Evolutionary conservation across 2,113 vertebrate genomes (phyloP).

Genomic region (Bothrops jararaca): DNA sequence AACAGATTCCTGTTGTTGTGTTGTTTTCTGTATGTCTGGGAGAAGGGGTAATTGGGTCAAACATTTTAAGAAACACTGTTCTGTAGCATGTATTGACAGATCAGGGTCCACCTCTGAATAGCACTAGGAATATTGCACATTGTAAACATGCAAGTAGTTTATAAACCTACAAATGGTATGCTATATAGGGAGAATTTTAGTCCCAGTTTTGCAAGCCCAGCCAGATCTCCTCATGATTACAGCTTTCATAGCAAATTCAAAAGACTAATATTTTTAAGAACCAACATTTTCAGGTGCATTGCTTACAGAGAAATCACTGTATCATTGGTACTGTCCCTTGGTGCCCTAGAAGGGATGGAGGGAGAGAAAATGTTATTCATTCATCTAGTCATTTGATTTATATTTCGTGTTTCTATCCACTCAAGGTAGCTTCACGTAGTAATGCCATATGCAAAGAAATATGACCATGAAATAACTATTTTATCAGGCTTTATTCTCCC

Average conservation of each 20-base stretch:
- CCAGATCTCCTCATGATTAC: background rate
- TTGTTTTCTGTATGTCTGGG: background rate
- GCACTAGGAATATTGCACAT: background rate
- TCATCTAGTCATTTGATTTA: background rate
- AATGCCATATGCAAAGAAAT: background rate
- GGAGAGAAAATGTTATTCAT: background rate
- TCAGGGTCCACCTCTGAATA: background rate
- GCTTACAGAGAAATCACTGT: background rate
- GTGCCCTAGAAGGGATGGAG: background rate
- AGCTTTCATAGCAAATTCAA: background rate
- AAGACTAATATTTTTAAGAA: background rate
- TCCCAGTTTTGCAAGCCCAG: background rate
- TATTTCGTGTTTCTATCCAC: background rate
- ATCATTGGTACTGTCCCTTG: background rate
- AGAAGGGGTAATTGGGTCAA: background rate
- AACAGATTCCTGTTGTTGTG: background rate
- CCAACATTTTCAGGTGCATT: background rate
- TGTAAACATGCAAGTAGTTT: background rate
- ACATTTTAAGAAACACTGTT: background rate
- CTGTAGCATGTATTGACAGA: background rate
- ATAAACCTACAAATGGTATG: background rate
- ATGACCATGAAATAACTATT: background rate
- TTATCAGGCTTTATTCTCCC: background rate
- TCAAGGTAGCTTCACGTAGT: background rate
- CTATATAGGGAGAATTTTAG: background rate